Base-by-base conservation (phyloP, 2,888 invertebrate genomes). In the Stenodera caucasica region DNA sequence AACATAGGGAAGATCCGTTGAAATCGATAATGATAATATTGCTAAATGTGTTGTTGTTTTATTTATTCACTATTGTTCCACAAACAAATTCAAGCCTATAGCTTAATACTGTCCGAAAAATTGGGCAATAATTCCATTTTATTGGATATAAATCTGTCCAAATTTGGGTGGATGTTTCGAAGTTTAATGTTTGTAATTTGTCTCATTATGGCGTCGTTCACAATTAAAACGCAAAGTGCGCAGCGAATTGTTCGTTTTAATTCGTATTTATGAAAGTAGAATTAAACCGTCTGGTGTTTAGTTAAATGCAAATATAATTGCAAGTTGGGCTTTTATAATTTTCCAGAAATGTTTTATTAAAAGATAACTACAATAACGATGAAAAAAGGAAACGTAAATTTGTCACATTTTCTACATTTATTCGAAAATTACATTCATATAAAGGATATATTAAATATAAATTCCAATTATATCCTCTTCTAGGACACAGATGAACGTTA, bases 261-360 rank as follows among this genome's bases (percentile, higher is more conserved):
- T 72, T 71, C 66, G 67, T 70, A 74, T 72, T 70, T 73, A 73
- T 72, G 70, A 69, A 70, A 70, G 66, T 68, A 59, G 61, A 67
- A 69, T 71, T 70, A 70, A 67, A 69, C 51, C 57, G 57, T 52
- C 60, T 54, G 33, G 30, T 55, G 52, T 30, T 53, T 26, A 37
- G 57, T 40, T 40, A 72, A 70, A 72, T 72, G 67, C 54, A 61
- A 65, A 70, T 71, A 70, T 67, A 71, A 72, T 72, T 71, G 67
- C 64, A 67, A 69, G 67, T 67, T 12, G 12, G 18, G 69, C 67
- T 69, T 64, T 69, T 65, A 67, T 62, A 69, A 71, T 72, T 72
- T 69, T 7, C 9, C 32, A 62, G 60, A 65, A 65, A 72, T 70
- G 69, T 69, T 67, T 63, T 63, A 63, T 53, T 62, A 62, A 66